These are phyloP conservation scores for Virgularia gustaviana DNA, from an alignment of 92 coral and sea anemone species.

Conservation along the genomic window DNA sequence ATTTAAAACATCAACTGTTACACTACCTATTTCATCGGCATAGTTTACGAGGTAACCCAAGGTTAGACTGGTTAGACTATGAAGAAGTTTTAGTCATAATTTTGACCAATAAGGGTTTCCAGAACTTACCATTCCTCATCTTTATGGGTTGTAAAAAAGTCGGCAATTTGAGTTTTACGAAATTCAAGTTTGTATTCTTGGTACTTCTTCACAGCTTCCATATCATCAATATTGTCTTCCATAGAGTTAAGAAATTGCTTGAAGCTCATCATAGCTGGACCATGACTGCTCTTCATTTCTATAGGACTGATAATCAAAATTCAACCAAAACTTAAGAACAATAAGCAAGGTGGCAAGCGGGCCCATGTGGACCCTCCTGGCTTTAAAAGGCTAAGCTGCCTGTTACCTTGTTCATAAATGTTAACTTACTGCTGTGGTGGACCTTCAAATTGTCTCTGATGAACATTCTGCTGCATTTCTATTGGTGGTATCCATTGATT, in stretches of 20 bases:
- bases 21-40: too few relatives aligned
- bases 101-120: too few relatives aligned
- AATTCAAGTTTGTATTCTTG: slow-evolving; percentile 94
- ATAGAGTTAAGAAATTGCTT: slow-evolving; percentile 91
- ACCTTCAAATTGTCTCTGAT: slow-evolving; percentile 68
- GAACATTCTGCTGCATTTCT: slow-evolving; percentile 70
- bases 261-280: slow-evolving; percentile 82
- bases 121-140: slow-evolving; percentile 93
- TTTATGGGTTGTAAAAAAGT: slow-evolving; percentile 86
- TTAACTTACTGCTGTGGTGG: slow-evolving; percentile 74
- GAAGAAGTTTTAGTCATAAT: too few relatives aligned
- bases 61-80: too few relatives aligned
- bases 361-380: neutral
- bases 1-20: too few relatives aligned
- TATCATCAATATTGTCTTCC: slow-evolving; percentile 90
- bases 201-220: slow-evolving; percentile 87
- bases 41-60: too few relatives aligned
- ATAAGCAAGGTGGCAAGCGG: neutral
- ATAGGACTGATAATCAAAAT: neutral
- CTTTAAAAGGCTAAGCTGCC: too few relatives aligned
- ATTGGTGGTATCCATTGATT: slow-evolving; percentile 34
- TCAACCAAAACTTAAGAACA: neutral
- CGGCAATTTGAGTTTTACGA: slow-evolving; percentile 89
- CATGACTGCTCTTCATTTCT: slow-evolving; percentile 5
- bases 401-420: too few relatives aligned